Evolutionary conservation across 2,113 vertebrate genomes (phyloP).

Genomic region (Myiozetetes cayanensis): DNA sequence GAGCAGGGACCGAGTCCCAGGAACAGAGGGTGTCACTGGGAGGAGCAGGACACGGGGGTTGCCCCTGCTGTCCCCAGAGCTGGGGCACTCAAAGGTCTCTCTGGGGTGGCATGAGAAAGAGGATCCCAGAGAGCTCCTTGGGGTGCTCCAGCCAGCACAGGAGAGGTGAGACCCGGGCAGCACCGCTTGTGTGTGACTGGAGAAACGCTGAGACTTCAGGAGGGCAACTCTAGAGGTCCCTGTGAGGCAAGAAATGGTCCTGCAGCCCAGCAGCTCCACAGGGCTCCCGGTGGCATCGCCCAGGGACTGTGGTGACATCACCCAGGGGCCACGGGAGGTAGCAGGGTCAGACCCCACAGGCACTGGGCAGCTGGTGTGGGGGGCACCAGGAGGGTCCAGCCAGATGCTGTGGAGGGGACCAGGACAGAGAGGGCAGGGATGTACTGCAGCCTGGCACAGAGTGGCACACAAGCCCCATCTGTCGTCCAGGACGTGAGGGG

Average conservation of each 20-base stretch:
- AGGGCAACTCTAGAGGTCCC: background rate
- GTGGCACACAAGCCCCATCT: background rate
- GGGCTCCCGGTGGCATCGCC: background rate
- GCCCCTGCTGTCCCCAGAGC: background rate
- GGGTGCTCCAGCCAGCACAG: background rate
- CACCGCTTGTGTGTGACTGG: accelerated
- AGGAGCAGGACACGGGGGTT: background rate
- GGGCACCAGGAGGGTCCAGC: too few relatives aligned
- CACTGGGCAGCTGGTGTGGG: background rate
- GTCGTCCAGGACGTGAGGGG: background rate
- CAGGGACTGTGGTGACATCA: background rate
- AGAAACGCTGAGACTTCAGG: background rate
- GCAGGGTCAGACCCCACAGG: too few relatives aligned
- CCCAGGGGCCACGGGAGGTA: background rate
- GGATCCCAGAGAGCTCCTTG: background rate
- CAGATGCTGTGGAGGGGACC: background rate
- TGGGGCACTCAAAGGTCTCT: background rate
- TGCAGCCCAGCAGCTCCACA: background rate
- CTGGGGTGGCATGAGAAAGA: background rate
- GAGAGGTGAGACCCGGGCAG: background rate
- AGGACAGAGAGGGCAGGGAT: background rate
- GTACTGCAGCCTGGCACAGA: background rate
- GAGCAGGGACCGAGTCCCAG: background rate
- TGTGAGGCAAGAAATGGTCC: background rate
- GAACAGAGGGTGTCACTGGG: accelerated